phyloP scores from a whole-genome alignment of 2,888 invertebrate genomes.

The Trissolcus japonicus region DNA sequence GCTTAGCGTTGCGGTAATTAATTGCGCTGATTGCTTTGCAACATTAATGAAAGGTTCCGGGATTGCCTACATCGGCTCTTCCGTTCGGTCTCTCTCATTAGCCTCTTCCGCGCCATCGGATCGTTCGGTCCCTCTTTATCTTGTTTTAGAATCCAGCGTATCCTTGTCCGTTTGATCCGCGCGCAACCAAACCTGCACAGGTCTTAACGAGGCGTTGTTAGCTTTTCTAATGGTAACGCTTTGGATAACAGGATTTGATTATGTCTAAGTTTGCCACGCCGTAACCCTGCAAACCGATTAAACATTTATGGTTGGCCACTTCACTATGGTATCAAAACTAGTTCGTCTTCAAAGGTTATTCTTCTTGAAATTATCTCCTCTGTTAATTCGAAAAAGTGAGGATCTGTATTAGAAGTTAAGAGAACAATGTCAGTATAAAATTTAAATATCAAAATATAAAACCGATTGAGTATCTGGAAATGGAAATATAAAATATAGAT shows the following conservation, averaged over 20 bases:
- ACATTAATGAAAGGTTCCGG: constrained; percentile 74
- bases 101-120: constrained; percentile 9
- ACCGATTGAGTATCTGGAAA: too few relatives aligned
- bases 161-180: constrained; percentile 24
- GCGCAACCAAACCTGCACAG: constrained; percentile 21
- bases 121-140: constrained; percentile 27
- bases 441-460: too few relatives aligned
- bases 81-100: constrained; percentile 53
- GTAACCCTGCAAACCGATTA: constrained; percentile 49
- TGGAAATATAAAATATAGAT: too few relatives aligned
- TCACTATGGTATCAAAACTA: constrained; percentile 43
- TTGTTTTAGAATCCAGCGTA: constrained; percentile 37
- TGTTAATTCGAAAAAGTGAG: too few relatives aligned
- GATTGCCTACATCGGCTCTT: constrained; percentile 64
- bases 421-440: too few relatives aligned
- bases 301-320: constrained; percentile 49
- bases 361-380: too few relatives aligned
- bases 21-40: constrained; percentile 76
- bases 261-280: constrained; percentile 47
- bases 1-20: constrained; percentile 75
- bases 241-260: constrained; percentile 58
- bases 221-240: constrained; percentile 55
- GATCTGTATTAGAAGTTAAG: too few relatives aligned
- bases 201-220: constrained; percentile 47
- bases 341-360: not conserved